Conservation (phyloP, 2,797 vertebrate genomes). For the Ctenopoma kingsleyae region DNA sequence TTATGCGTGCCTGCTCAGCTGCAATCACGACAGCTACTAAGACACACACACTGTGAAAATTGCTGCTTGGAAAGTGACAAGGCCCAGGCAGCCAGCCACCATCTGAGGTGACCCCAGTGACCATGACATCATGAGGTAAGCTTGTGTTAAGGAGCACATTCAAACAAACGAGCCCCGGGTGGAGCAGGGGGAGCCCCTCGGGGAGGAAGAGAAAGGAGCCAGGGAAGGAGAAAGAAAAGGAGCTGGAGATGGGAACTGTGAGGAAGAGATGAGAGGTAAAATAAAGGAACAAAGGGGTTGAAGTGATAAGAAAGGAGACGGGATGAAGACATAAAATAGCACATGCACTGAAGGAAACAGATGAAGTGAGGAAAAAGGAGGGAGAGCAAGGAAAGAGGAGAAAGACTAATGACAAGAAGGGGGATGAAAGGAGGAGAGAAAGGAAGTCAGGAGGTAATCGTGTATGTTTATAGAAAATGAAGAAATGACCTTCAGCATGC, state of each 20-base stretch:
- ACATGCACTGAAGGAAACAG: slow-evolving; percentile 6
- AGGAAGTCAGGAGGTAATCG: slow-evolving; percentile 42
- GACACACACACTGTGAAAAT: slow-evolving; percentile 27
- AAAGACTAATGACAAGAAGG: slow-evolving; percentile 32
- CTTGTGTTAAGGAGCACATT: slow-evolving; percentile 67
- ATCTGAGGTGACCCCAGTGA: slow-evolving; percentile 73
- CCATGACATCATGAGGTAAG: slow-evolving; percentile 70
- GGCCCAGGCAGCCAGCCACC: slow-evolving; percentile 43
- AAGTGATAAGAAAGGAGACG: background rate
- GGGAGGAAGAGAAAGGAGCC: slow-evolving; percentile 12
- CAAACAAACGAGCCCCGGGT: slow-evolving; percentile 69
- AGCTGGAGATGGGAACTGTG: background rate
- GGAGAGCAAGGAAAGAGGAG: background rate
- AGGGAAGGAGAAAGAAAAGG: background rate
- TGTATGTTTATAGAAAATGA: slow-evolving; percentile 66
- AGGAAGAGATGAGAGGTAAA: background rate
- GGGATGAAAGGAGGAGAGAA: slow-evolving; percentile 20
- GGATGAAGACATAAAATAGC: background rate
- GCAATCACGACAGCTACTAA: slow-evolving; percentile 7
- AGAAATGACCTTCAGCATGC: slow-evolving; percentile 69
- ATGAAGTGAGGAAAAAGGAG: background rate
- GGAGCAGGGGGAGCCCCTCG: slow-evolving; percentile 36
- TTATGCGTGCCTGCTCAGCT: slow-evolving; percentile 5
- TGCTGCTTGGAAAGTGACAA: slow-evolving; percentile 39
- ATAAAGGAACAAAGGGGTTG: background rate